Base-by-base conservation (phyloP, 23 tunicate species). In the Corella eumyota region DNA sequence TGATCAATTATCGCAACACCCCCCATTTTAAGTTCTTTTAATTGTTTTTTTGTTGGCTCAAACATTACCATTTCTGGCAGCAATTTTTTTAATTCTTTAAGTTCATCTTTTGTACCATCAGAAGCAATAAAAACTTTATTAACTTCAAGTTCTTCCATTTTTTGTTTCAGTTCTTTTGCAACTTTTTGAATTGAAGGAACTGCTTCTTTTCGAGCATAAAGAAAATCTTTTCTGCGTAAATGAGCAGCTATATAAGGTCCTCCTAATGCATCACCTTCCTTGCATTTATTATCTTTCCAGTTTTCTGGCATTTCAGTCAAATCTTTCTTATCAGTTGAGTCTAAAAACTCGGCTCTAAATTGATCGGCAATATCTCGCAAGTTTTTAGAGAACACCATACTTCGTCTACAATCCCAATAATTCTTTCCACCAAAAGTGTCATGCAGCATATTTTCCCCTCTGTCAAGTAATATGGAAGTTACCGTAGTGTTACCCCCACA, bases 221-320 rank as follows among this genome's bases (percentile, higher is more conserved):
- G 72, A 65, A 92, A 92, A 66, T 92, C 98, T 53, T 83, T 92
- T 48, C 98, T 49, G 40, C 98, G 72, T 9, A 82, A 37, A 77
- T 92, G 98, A 33, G 85, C 93, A 0, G 92, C 98, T 28, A 92
- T 92, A 32, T 92, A 92, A 17, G 98, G 92, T 22, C 98, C 98
- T 52, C 98, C 98, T 0, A 71, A 34, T 13, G 93, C 85, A 22
- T 56, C 51, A 11, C 56, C 46, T 15, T 54, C 76, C 22, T 62
- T 64, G 33, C 80, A 71, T 37, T 57, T 55, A 33, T 83, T 83
- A 15, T 76, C 72, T 55, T 61, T 71, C 86, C 86, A 81, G 35
- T 92, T 73, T 6, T 77, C 74, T 6, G 85, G 76, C 62, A 92
- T 67, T 1, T 32, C 70, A 19, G 92, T 82, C 34, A 53, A 36